Percentiles rank a stretch among this genome's conserved stretches.
Evolutionary conservation across 2,888 invertebrate species (phyloP).

Genomic region (Chaitophorus viminalis): DNA sequence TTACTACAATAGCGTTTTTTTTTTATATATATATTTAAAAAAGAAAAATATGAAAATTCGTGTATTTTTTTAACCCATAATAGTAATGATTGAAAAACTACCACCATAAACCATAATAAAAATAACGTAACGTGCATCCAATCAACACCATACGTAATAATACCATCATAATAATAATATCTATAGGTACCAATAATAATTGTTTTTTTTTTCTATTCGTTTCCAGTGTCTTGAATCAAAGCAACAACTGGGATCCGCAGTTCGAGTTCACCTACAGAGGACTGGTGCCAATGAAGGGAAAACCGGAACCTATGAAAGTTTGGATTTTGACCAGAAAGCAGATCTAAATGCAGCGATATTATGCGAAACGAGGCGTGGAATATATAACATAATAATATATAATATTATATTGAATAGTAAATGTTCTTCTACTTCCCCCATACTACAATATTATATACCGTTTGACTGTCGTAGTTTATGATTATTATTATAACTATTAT

Average conservation of each 20-base stretch:
- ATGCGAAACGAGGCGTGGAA: neutral
- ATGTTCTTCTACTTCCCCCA: constrained; percentile 30
- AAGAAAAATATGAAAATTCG: neutral
- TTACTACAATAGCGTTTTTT: neutral
- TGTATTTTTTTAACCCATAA: neutral
- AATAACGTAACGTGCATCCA: neutral
- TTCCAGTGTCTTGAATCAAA: constrained; percentile 81
- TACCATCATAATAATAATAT: neutral
- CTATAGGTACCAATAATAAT: neutral
- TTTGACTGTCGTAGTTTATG: constrained; percentile 26
- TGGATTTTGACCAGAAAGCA: constrained; percentile 79
- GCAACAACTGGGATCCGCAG: constrained; percentile 84
- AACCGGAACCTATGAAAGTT: constrained; percentile 92
- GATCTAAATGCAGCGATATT: neutral
- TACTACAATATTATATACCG: neutral
- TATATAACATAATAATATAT: neutral
- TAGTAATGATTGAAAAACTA: neutral
- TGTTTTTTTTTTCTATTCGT: constrained; percentile 63
- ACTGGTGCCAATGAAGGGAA: constrained; percentile 91
- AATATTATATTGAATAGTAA: constrained; percentile 2
- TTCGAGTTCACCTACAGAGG: constrained; percentile 88
- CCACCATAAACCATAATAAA: neutral
- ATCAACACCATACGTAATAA: neutral
- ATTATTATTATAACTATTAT: neutral
- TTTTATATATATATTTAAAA: neutral